Evolutionary conservation across 2,797 vertebrate genomes (phyloP).

Genomic region (Cirrhinus mrigala): DNA sequence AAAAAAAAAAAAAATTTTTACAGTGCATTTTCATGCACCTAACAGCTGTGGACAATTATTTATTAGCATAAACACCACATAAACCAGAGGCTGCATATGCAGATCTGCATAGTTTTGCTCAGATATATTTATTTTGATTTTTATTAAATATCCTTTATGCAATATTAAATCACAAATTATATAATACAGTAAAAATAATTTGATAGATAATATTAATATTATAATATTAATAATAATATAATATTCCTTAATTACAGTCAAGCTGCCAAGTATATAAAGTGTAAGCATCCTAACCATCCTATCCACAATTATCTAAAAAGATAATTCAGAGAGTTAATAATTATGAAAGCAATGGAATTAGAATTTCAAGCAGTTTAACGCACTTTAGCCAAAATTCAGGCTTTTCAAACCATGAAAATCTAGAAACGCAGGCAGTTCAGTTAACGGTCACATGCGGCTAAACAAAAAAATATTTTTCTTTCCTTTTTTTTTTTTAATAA

Average conservation of each 20-base stretch:
- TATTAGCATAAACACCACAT: background rate
- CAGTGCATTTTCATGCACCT: background rate
- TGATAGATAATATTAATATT: no score
- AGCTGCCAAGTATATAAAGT: background rate
- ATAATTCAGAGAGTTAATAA: background rate
- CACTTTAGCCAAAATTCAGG: background rate
- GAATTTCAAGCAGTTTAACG: background rate
- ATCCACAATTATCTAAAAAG: background rate
- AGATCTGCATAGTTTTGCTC: background rate
- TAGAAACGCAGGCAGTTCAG: background rate
- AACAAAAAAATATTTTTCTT: background rate
- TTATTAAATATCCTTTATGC: background rate
- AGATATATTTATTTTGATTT: background rate
- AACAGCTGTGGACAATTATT: background rate
- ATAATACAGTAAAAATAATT: background rate
- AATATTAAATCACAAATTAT: background rate
- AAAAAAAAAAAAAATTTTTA: background rate
- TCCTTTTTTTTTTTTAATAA: background rate
- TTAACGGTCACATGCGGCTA: background rate
- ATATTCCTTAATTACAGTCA: background rate
- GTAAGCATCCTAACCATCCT: background rate
- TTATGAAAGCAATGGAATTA: background rate
- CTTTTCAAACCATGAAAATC: background rate
- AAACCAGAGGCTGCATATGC: background rate
- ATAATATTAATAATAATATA: no score